phyloP scores from a whole-genome alignment of 2,797 vertebrate genomes.

The Sylvilagus floridanus region DNA sequence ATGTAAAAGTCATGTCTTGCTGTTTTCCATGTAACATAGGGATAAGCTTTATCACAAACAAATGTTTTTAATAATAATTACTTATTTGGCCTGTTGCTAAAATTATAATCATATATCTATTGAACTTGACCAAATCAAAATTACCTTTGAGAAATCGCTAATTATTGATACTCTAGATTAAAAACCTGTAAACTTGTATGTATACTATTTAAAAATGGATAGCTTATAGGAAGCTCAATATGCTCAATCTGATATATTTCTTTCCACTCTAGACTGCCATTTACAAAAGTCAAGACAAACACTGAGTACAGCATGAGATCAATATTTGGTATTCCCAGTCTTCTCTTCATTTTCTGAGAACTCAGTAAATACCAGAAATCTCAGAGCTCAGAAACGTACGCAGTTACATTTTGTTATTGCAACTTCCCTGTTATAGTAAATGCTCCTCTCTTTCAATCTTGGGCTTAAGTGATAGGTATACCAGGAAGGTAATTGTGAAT shows the following conservation, averaged over 20 bases:
- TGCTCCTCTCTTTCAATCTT: background rate
- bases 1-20: background rate
- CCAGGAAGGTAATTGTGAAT: background rate
- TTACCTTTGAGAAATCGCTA: conserved; percentile 37
- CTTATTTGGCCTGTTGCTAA: background rate
- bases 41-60: conserved; percentile 18
- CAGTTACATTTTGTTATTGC: background rate
- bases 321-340: background rate
- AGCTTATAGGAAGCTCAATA: background rate
- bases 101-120: background rate
- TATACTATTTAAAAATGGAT: conserved; percentile 21
- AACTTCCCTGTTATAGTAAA: background rate
- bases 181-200: conserved; percentile 3
- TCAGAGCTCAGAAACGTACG: background rate
- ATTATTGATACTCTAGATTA: background rate
- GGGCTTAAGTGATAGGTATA: background rate
- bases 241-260: background rate
- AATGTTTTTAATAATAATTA: conserved; percentile 27
- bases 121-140: conserved; percentile 4
- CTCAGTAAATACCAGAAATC: background rate
- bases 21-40: background rate
- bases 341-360: conserved; percentile 21
- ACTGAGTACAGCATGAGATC: background rate
- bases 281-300: conserved; percentile 14
- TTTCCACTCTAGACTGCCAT: background rate